These are phyloP conservation scores for Calidris pugnax DNA, from an alignment of 2,113 vertebrate genomes.

Conservation along the genomic window DNA sequence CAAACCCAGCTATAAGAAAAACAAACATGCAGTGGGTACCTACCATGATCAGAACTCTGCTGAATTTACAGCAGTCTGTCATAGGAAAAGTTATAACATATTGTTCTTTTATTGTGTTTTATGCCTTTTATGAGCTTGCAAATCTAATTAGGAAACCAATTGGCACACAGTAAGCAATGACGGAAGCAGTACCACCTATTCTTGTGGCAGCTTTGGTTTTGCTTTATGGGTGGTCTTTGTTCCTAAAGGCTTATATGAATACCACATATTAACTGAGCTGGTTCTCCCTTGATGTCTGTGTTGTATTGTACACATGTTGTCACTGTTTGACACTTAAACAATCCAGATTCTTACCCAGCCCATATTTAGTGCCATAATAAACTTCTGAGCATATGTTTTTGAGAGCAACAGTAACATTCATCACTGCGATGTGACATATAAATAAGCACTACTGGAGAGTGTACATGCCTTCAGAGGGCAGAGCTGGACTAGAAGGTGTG, in stretches of 20 bases:
- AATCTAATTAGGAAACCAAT: slow-evolving; percentile 15
- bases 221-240: slow-evolving; percentile 78
- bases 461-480: slow-evolving; percentile 40
- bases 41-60: background rate
- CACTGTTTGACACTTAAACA: slow-evolving; percentile 77
- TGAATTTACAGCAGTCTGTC: background rate
- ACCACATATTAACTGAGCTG: slow-evolving; percentile 38
- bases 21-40: background rate
- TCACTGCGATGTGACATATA: slow-evolving; percentile 47
- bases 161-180: slow-evolving; percentile 1
- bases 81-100: background rate
- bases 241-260: slow-evolving; percentile 47
- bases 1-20: background rate
- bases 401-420: slow-evolving; percentile 57
- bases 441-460: slow-evolving; percentile 24
- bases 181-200: slow-evolving; percentile 60
- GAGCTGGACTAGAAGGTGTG: slow-evolving; percentile 42
- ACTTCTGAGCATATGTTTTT: slow-evolving; percentile 68
- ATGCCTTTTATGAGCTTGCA: slow-evolving; percentile 18
- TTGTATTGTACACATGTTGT: slow-evolving; percentile 77
- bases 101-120: slow-evolving; percentile 1
- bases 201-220: slow-evolving; percentile 52
- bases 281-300: slow-evolving; percentile 70
- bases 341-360: slow-evolving; percentile 74
- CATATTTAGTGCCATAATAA: slow-evolving; percentile 74